phyloP scores from a whole-genome alignment of 1,140 invertebrate species.

The Tribolium madens region DNA sequence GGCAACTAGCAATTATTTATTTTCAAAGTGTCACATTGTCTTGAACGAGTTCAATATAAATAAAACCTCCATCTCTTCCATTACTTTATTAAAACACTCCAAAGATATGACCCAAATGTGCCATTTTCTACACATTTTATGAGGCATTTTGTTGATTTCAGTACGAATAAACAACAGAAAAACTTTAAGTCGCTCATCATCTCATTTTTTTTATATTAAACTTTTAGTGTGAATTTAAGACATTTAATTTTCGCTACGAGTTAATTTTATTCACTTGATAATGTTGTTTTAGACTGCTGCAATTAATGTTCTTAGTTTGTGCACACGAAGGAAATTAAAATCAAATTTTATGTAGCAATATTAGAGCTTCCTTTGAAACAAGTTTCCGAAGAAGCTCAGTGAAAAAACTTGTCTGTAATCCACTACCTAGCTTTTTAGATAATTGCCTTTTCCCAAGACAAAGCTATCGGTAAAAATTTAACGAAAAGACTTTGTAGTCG shows the following conservation, averaged over 20 bases:
- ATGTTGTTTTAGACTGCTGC: slow-evolving; percentile 3
- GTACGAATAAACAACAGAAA: background rate
- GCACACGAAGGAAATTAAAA: slow-evolving; percentile 9
- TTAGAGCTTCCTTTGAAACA: slow-evolving; percentile 17
- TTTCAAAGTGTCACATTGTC: background rate
- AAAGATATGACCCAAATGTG: slow-evolving; percentile 4
- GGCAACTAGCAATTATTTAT: slow-evolving; percentile 22
- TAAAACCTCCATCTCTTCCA: background rate
- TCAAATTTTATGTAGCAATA: slow-evolving; percentile 15
- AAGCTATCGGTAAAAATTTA: slow-evolving; percentile 29
- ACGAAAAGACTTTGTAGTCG: background rate
- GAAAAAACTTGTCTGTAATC: slow-evolving; percentile 17
- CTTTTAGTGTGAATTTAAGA: background rate
- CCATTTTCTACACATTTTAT: background rate
- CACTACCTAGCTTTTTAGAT: slow-evolving; percentile 27
- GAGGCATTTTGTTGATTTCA: background rate
- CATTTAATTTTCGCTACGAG: slow-evolving; percentile 8
- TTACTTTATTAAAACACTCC: slow-evolving; percentile 12
- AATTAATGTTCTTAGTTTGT: slow-evolving; percentile 4
- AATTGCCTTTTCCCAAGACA: slow-evolving; percentile 29
- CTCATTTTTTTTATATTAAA: background rate
- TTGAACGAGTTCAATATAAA: background rate
- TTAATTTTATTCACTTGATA: slow-evolving; percentile 7
- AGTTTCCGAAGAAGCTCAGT: slow-evolving; percentile 1
- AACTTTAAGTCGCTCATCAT: background rate